These are phyloP conservation scores for Scopus umbretta DNA, from an alignment of 2,113 vertebrate genomes.

Conservation along the genomic window DNA sequence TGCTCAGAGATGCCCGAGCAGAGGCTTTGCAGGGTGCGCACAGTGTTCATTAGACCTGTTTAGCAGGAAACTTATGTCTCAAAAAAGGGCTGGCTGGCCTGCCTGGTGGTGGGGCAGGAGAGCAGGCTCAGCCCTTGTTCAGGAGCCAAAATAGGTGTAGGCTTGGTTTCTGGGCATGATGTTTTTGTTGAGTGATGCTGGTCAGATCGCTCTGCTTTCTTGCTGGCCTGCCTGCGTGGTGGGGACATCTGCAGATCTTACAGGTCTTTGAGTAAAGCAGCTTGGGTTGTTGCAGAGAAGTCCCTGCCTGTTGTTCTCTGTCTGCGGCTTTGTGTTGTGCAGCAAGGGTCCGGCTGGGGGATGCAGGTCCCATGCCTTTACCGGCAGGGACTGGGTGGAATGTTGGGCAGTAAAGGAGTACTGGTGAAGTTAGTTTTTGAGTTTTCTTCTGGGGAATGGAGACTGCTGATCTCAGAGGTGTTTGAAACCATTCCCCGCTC, in stretches of 20 bases:
- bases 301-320: background rate
- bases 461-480: background rate
- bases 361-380: fast-evolving
- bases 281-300: background rate
- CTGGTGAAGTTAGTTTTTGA: background rate
- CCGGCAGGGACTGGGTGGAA: no score
- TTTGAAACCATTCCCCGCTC: background rate
- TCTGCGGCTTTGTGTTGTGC: background rate
- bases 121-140: background rate
- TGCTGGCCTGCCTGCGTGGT: background rate
- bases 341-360: background rate
- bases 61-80: background rate
- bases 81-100: background rate
- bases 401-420: background rate
- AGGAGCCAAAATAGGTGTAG: background rate
- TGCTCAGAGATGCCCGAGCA: background rate
- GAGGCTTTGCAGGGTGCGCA: background rate
- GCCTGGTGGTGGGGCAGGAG: background rate
- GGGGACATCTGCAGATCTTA: background rate
- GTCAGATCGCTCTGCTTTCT: background rate
- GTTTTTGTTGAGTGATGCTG: background rate
- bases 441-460: background rate
- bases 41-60: background rate
- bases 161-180: background rate
- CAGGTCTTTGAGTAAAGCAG: background rate